Evolutionary conservation across 2,888 invertebrate genomes (phyloP).

Genomic region (Cecidostiba fungosa): DNA sequence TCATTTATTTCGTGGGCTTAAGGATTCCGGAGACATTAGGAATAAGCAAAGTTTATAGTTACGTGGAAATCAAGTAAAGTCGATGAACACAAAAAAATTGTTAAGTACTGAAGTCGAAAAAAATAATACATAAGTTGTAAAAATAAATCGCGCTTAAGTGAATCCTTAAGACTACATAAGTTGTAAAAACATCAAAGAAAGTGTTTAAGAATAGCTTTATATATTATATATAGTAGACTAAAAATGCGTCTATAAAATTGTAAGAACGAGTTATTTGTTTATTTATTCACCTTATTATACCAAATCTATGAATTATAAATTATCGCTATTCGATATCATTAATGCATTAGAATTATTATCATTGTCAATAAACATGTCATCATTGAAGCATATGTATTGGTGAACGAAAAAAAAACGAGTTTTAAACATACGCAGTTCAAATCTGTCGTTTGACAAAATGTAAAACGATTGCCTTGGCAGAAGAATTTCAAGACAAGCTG

Average conservation of each 20-base stretch:
- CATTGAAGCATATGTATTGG: constrained; percentile 46
- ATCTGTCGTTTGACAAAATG: constrained; percentile 58
- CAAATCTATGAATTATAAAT: constrained; percentile 46
- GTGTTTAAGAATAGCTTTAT: constrained; percentile 64
- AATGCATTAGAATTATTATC: constrained; percentile 56
- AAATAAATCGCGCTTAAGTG: constrained; percentile 41
- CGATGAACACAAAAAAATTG: constrained; percentile 58
- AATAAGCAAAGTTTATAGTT: constrained; percentile 37
- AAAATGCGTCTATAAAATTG: constrained; percentile 53
- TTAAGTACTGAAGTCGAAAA: constrained; percentile 53
- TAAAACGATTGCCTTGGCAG: constrained; percentile 61
- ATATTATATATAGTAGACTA: constrained; percentile 61
- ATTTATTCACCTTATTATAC: constrained; percentile 44
- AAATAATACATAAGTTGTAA: constrained; percentile 52
- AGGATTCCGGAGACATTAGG: constrained; percentile 51
- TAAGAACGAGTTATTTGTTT: constrained; percentile 57
- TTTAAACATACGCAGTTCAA: constrained; percentile 57
- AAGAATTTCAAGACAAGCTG: constrained; percentile 52
- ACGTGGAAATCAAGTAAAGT: constrained; percentile 51
- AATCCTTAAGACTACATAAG: constrained; percentile 56
- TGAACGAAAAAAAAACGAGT: constrained; percentile 42
- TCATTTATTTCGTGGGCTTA: constrained; percentile 50
- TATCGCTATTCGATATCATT: constrained; percentile 56
- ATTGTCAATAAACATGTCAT: constrained; percentile 60
- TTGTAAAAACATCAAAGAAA: constrained; percentile 63